Base-by-base conservation (phyloP, 2,113 vertebrate species). In the Mola mola region DNA sequence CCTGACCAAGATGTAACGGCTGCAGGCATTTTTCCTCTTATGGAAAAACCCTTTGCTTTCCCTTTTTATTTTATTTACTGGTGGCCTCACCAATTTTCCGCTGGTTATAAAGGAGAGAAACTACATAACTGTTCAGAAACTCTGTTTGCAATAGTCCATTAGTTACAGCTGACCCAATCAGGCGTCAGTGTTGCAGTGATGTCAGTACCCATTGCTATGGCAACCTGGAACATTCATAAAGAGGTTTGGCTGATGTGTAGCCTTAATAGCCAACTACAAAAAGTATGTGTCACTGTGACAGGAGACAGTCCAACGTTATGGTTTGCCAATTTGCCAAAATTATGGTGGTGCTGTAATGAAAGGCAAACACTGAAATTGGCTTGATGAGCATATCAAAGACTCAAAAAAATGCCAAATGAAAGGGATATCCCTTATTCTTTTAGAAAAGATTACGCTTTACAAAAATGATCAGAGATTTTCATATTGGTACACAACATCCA, bases 201-300 rank as follows among this genome's bases (percentile, higher is more conserved):
- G 72, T 72, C 62, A 71, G 47, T 37, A 36, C n/a, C 58, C 44
- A 36, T 37, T 29, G 56, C 69, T 15, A 24, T 40, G 41, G 66
- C 72, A 74, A 75, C 29, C 5, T 58, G 70, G 70, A 56, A 68
- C 41, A 57, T 51, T 70, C 43, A 67, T 64, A 51, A 71, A 60
- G 55, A 19, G 8, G 34, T 7, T 20, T 78, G 70, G 79, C 44
- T 52, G 40, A 21, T 3, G 24, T 50, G 25, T 17, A 16, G 57
- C 34, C 20, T 37, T 19, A 4, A 53, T 4, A 53, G 42, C 43
- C 13, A 31, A 31, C 75, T 51, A 15, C 42, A 77, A 64, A 66
- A 62, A 69, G 36, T 59, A n/a, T 73, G 64, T 40, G 64, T 79
- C 76, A 70, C 53, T 42, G 60, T 52, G 64, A 57, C 50, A 47